Conservation (phyloP, 2,888 invertebrate genomes). For the Drosophila nigritarsus region DNA sequence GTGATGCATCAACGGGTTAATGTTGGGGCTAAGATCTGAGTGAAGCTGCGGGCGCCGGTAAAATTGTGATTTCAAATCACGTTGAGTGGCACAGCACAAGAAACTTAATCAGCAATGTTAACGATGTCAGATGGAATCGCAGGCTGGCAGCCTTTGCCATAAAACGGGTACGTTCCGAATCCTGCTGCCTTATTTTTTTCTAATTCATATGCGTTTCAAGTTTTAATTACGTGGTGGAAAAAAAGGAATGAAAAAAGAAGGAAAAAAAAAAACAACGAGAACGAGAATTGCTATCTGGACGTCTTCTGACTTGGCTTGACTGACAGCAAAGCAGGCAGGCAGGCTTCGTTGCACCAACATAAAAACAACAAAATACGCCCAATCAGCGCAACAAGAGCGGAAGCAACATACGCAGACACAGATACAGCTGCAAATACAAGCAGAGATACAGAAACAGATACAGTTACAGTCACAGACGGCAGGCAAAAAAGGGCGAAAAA, state of each 20-base stretch:
- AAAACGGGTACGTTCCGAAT: constrained; percentile 65
- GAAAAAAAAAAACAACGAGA: constrained; percentile 20
- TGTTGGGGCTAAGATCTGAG: constrained; percentile 15
- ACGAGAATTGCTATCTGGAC: constrained; percentile 54
- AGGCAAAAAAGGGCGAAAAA: constrained; percentile 56
- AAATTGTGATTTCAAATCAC: constrained; percentile 77
- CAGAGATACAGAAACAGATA: constrained; percentile 22
- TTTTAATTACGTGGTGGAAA: constrained; percentile 83
- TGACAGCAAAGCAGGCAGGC: constrained; percentile 58
- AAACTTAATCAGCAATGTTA: constrained; percentile 83
- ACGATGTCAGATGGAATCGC: constrained; percentile 76
- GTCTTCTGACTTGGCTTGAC: constrained; percentile 65
- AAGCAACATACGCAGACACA: constrained; percentile 47
- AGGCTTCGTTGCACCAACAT: constrained; percentile 64
- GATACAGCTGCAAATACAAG: constrained; percentile 18
- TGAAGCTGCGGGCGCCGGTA: constrained; percentile 41
- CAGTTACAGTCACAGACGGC: constrained; percentile 39
- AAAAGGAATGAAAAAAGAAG: constrained; percentile 13
- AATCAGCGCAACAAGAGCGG: constrained; percentile 74
- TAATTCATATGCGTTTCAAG: constrained; percentile 84
- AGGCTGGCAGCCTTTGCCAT: constrained; percentile 47
- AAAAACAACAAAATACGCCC: constrained; percentile 81
- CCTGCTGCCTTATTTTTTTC: constrained; percentile 72
- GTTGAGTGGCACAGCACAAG: constrained; percentile 82
- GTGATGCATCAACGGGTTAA: constrained; percentile 45